phyloP scores from a whole-genome alignment of 2,797 vertebrate species.

The Chloroceryle amazona region DNA sequence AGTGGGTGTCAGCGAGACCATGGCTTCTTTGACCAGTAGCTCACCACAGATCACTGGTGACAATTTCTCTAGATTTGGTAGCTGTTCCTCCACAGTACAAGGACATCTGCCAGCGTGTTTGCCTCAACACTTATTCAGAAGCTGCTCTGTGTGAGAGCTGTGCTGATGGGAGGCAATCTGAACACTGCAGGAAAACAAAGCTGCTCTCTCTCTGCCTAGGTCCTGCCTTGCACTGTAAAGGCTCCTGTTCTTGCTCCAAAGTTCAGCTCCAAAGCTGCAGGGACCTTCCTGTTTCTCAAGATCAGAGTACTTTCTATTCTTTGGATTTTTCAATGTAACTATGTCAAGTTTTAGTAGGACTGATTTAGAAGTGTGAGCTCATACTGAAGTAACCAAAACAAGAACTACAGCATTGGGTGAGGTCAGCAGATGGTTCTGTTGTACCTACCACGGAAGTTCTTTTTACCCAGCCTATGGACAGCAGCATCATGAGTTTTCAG shows the following conservation, averaged over 20 bases:
- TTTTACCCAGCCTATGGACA: not conserved
- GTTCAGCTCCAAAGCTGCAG: not conserved
- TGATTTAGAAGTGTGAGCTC: not conserved
- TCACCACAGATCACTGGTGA: not conserved
- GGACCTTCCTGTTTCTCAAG: not conserved
- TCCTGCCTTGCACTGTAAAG: not conserved
- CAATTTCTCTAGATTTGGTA: not conserved
- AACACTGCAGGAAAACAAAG: not conserved
- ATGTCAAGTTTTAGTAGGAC: not conserved
- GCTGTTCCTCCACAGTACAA: not conserved
- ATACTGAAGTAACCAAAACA: not conserved
- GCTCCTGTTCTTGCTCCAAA: not conserved
- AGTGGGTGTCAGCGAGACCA: not conserved
- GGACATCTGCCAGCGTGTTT: not conserved
- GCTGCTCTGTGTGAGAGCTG: not conserved
- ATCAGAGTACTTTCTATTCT: not conserved
- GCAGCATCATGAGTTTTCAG: not conserved
- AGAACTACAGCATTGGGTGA: not conserved
- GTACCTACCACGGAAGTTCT: not conserved
- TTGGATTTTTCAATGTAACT: not conserved
- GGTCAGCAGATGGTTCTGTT: conserved; percentile 22
- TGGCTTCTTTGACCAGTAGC: not conserved
- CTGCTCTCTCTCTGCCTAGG: not conserved
- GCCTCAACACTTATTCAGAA: not conserved
- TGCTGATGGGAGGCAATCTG: not conserved